These are phyloP conservation scores for Ellobius talpinus DNA, from an alignment of 2,113 vertebrate genomes.

Conservation along the genomic window DNA sequence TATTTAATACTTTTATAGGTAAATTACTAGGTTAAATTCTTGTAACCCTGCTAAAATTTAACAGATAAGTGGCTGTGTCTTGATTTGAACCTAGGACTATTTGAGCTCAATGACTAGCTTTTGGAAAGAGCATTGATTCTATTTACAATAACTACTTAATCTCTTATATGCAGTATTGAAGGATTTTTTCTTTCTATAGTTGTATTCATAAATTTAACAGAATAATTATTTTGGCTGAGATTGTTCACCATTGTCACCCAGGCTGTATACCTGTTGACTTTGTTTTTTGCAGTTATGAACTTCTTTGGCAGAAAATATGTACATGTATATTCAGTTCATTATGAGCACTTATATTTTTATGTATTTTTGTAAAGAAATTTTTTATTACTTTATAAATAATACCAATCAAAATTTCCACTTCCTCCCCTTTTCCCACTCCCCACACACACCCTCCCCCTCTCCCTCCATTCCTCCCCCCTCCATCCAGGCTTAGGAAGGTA, in stretches of 20 bases:
- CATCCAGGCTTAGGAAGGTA: too few species aligned
- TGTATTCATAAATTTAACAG: not conserved
- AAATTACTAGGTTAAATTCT: not conserved
- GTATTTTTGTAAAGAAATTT: not conserved
- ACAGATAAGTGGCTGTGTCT: not conserved
- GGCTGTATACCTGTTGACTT: not conserved
- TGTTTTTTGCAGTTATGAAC: not conserved
- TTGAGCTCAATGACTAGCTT: not conserved
- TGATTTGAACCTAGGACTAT: not conserved
- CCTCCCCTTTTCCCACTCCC: too few species aligned
- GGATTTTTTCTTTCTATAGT: not conserved
- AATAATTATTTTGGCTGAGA: not conserved
- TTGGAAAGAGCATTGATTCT: not conserved
- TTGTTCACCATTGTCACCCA: not conserved
- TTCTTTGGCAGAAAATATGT: not conserved
- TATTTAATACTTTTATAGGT: not conserved
- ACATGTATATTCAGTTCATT: not conserved
- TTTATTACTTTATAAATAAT: too few species aligned
- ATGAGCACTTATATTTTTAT: not conserved
- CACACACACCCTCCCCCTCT: too few species aligned
- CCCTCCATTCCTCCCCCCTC: too few species aligned
- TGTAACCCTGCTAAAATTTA: not conserved
- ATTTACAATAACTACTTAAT: not conserved
- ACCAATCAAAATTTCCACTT: too few species aligned
- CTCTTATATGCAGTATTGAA: rapidly evolving